Base-by-base conservation (phyloP, 2,113 vertebrate genomes). In the Myocastor coypus region DNA sequence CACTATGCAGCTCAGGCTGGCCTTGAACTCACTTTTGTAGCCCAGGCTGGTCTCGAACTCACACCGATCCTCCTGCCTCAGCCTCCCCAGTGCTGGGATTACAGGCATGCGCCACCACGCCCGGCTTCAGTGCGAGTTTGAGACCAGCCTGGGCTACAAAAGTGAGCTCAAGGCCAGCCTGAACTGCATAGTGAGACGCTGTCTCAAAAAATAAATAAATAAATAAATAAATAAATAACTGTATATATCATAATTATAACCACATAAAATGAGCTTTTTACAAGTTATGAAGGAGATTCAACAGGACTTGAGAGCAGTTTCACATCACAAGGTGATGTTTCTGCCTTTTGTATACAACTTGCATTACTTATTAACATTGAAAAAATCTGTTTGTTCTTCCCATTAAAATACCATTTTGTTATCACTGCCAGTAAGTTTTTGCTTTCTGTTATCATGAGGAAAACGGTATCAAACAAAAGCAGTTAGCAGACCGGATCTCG, bases 251-350 rank as follows among this genome's bases (percentile, higher is more conserved):
- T 83, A 64, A 66, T 87, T 87, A 89, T 71, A 81, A 68, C 55
- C 61, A 80, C 50, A 73, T 75, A 78, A 91, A 71, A 73, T 89
- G 78, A 85, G n/a, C 61, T 59, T 94, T 94, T 82, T 40, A 77
- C 83, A 94, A 91, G 24, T 82, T 82, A 82, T 69, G 40, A 89
- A 92, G n/a, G 59, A 89, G 80, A 61, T 83, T 82, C 8, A 94
- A 63, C 75, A 94, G 91, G 50, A 85, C 17, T 16, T 77, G 71
- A 57, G 64, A 89, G 32, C 83, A 78, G 57, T 64, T 59, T 13
- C 14, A 59, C 20, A 16, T 83, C 75, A 71, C 75, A 75, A 87
- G 75, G 46, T 75, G 34, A 37, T 63, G 7, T 12, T 80, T 91
- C 80, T 93, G 84, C 52, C 61, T 42, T 93, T 93, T 32, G 92